Percentiles rank a stretch among this genome's conserved stretches.
Conservation (phyloP, 2,113 vertebrate genomes). For the Odontesthes bonariensis region DNA sequence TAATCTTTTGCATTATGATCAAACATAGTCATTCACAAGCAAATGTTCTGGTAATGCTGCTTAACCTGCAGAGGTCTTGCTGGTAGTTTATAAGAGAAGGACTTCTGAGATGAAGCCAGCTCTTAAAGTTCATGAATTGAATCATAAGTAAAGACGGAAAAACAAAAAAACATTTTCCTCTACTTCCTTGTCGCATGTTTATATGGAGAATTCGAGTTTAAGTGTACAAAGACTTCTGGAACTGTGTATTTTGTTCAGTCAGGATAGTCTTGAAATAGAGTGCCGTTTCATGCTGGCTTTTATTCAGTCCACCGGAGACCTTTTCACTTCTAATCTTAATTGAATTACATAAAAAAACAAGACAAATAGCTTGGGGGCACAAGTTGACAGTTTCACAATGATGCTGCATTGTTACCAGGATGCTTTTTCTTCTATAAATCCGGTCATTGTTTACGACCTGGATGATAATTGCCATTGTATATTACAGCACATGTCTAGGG, state of each 20-base stretch:
- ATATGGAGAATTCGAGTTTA: neutral
- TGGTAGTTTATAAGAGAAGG: constrained; percentile 1
- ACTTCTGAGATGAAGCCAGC: neutral
- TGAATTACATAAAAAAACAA: constrained; percentile 30
- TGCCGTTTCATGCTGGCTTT: neutral
- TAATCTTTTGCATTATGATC: too few species aligned
- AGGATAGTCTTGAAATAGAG: neutral
- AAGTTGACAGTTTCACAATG: constrained; percentile 27
- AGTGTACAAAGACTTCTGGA: neutral
- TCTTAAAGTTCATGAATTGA: neutral
- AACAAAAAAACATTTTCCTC: too few species aligned
- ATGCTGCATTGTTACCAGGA: constrained; percentile 18
- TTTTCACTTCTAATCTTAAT: constrained; percentile 47
- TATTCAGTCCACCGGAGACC: neutral
- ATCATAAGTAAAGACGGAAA: too few species aligned
- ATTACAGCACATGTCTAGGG: neutral
- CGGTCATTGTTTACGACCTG: constrained; percentile 8
- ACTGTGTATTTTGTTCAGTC: neutral
- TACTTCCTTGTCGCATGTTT: neutral
- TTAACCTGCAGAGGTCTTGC: neutral
- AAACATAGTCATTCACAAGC: neutral
- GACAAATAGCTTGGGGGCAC: constrained; percentile 26
- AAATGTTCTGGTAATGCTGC: neutral
- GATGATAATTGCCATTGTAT: neutral
- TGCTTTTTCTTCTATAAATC: constrained; percentile 34